Base-by-base conservation (phyloP, 2,888 invertebrate genomes). In the Catonia carolina region DNA sequence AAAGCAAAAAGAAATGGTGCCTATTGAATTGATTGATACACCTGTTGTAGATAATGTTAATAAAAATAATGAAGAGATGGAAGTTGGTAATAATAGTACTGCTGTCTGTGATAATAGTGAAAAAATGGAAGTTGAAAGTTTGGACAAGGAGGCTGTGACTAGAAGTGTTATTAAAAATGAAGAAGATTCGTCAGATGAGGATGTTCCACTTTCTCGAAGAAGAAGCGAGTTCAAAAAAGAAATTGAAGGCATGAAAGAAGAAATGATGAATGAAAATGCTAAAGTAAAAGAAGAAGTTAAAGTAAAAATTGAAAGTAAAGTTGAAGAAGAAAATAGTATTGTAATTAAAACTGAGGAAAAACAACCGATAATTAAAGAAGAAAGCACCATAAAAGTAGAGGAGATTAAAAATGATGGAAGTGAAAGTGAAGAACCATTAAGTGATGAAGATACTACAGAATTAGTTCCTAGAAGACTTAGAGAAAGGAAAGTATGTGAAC, bases 351-450 rank as follows among this genome's bases (percentile, higher is more conserved):
- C 47, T n/a, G n/a, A n/a, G n/a, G 51, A 47, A 1, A 55, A 59
- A 45, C 42, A 50, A 37, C 47, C 55, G 17, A 7, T 58, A 37
- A 7, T 52, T 8, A 55, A 59, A 55, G 37, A 51, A 18, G 51
- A 55, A 41, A 17, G 22, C 3, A 27, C 4, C 4, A 27, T 27
- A 4, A 27, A 27, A 27, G 27, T 6, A 27, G 27, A 27, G 8
- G 27, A 27, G 4, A 36, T 36, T 3, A 51, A 63, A 47, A 58
- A 66, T 55, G 59, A 73, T 70, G 66, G 73, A 69, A 62, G 74
- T 70, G 76, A 77, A 70, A 45, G 70, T 70, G 67, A 77, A 68
- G 39, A 72, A 71, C 62, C 61, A 27, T 62, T 64, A 4, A 66
- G 67, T 37, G 67, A 65, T 15, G 65, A 69, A 47, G 70, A 70